Evolutionary conservation across 1,140 invertebrate species (phyloP), one percentile per base, ranked within the genome.

Genomic region (Mylabris phalerata): DNA sequence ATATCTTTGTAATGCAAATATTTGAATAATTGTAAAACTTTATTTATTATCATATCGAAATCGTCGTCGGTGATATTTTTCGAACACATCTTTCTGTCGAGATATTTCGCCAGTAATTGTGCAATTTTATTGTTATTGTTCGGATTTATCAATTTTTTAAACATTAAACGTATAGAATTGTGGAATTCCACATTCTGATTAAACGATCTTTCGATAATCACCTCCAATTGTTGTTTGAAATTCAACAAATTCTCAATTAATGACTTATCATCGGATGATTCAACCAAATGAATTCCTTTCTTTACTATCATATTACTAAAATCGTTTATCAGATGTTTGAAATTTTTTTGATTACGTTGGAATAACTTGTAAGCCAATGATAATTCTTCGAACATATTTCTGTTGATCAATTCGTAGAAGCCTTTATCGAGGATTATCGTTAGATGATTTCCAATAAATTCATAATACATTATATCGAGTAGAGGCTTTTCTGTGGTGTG

Each of bases 1-100:
- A 98, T 93, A 79, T 99, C 97, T 76, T 99, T 92, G 60, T 95
- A 95, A 71, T 98, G 93, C 67, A 99, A 97, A 76, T 98, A 98
- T 54, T 96, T 83, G 78, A 99, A 99, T 1, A 98, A 79, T 7
- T 98, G 93, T 92, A 99, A 98, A 38, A 98, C 96, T 77, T 97
- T 98, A 75, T 98, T 95, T 44, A 99, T 75, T 32, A 98, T 80
- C 73, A 86, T 80, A 75, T 99, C 96, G 48, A 98, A 74, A 75
- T 98, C 93, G 71, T 98, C 93, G 72, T 98, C 95, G 72, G 97
- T 95, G 4, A 98, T 92, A 79, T 95, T 98, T 80, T 98, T 98
- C 0, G 95, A 94, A 92, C 66, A 62, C 32, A 90, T 74, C 71
- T 87, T 89, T 24, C 48, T 47, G 54, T 70, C 61, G n/a, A 71